Conservation (phyloP, 2,888 invertebrate species). For the Gymnoscelis rufifasciata region DNA sequence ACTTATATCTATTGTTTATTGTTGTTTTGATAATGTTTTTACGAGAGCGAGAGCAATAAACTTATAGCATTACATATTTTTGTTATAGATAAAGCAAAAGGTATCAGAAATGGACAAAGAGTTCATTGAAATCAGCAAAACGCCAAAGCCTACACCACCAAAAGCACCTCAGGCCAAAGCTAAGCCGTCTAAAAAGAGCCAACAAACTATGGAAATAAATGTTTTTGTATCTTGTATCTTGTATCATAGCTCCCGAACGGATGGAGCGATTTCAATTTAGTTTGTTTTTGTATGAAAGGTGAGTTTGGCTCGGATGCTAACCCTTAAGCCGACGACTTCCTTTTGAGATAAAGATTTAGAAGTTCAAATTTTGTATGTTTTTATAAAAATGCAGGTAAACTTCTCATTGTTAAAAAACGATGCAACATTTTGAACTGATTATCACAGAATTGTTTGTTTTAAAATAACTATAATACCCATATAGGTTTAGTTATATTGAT, state of each 20-base stretch:
- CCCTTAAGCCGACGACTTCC: conserved; percentile 70
- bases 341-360: conserved; percentile 60
- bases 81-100: conserved; percentile 63
- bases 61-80: not conserved
- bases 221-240: too few relatives aligned
- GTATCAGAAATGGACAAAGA: conserved; percentile 66
- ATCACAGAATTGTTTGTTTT: too few relatives aligned
- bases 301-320: too few relatives aligned
- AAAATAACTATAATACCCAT: too few relatives aligned
- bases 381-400: conserved; percentile 61
- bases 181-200: conserved; percentile 40
- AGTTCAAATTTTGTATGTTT: conserved; percentile 48
- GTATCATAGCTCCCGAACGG: too few relatives aligned
- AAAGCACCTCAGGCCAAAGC: conserved; percentile 14
- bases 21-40: conserved; percentile 24
- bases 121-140: conserved; percentile 59
- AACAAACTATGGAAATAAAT: too few relatives aligned
- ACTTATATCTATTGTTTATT: conserved; percentile 26
- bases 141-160: conserved; percentile 36
- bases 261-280: too few relatives aligned
- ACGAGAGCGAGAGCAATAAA: not conserved
- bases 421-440: too few relatives aligned
- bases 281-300: too few relatives aligned
- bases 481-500: too few relatives aligned
- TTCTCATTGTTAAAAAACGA: conserved; percentile 52